A percentile compares a stretch with the other conserved stretches of the same genome.
phyloP scores from a whole-genome alignment of 2,797 vertebrate species.

The Trematomus bernacchii region DNA sequence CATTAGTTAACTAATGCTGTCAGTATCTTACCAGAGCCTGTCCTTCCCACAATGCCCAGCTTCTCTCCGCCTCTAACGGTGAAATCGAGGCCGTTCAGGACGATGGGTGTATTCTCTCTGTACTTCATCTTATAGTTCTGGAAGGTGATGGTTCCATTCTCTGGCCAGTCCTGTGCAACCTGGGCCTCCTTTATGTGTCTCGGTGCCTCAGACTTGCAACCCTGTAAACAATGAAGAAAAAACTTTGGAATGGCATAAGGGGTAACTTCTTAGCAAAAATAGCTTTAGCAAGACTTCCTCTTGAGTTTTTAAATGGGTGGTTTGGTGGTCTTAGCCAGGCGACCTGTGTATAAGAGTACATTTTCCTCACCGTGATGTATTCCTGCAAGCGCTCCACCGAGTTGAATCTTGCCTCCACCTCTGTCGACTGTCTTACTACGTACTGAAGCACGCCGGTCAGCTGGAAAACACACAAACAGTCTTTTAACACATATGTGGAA shows the following conservation, averaged over 20 bases:
- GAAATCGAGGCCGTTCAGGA: slow-evolving; percentile 83
- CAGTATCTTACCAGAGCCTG: slow-evolving; percentile 83
- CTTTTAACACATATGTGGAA: not conserved
- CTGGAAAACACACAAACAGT: slow-evolving; percentile 56
- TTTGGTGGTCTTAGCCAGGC: not conserved
- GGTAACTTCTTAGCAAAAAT: not conserved
- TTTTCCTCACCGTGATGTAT: slow-evolving; percentile 75
- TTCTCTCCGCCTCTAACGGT: slow-evolving; percentile 83
- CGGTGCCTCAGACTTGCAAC: slow-evolving; percentile 80
- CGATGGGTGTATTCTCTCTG: slow-evolving; percentile 84
- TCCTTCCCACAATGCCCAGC: slow-evolving; percentile 90
- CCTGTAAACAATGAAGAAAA: slow-evolving; percentile 60
- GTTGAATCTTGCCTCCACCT: slow-evolving; percentile 87
- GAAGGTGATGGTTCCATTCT: slow-evolving; percentile 84
- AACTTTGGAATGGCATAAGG: not conserved
- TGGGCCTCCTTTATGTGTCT: slow-evolving; percentile 58
- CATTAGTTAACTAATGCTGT: not conserved
- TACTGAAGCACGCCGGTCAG: slow-evolving; percentile 86
- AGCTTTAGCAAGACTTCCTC: not conserved
- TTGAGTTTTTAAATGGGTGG: not conserved
- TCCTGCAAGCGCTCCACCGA: slow-evolving; percentile 85
- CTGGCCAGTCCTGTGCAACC: slow-evolving; percentile 83
- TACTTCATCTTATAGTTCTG: slow-evolving; percentile 88
- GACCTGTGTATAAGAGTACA: not conserved
- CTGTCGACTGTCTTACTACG: slow-evolving; percentile 77